phyloP scores from a whole-genome alignment of 1,140 invertebrate genomes.

The Lethrus apterus region DNA sequence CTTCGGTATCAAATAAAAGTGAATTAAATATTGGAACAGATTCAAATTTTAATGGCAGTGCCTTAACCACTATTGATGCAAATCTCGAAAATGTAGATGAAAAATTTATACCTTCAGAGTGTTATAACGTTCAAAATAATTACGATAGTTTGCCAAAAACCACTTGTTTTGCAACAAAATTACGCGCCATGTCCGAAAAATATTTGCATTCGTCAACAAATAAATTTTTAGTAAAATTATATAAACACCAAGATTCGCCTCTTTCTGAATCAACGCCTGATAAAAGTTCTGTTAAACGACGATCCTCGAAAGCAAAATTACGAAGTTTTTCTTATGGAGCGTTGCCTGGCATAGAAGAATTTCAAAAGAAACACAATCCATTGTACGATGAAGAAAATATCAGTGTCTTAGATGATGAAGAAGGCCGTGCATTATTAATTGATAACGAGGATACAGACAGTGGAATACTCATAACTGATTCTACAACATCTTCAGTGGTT shows the following conservation, averaged over 20 bases:
- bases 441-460: conserved; percentile 61
- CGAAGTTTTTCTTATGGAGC: conserved; percentile 70
- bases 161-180: conserved; percentile 59
- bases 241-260: conserved; percentile 44
- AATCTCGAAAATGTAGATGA: too few species aligned
- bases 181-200: conserved; percentile 63
- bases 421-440: conserved; percentile 22
- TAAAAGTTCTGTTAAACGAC: conserved; percentile 41
- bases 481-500: conserved; percentile 57
- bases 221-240: conserved; percentile 60
- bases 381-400: conserved; percentile 51
- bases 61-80: too few species aligned
- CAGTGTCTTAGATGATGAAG: conserved; percentile 41
- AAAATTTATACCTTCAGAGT: too few species aligned
- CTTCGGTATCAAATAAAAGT: background rate
- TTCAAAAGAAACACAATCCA: conserved; percentile 55
- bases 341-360: conserved; percentile 62
- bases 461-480: conserved; percentile 67
- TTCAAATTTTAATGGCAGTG: background rate
- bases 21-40: background rate
- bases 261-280: conserved; percentile 41
- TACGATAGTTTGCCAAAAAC: conserved; percentile 42
- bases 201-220: conserved; percentile 62
- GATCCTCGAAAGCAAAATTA: conserved; percentile 50
- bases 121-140: conserved; percentile 1